Evolutionary conservation across 2,888 invertebrate species (phyloP).

Genomic region (Nomada hirtipes): DNA sequence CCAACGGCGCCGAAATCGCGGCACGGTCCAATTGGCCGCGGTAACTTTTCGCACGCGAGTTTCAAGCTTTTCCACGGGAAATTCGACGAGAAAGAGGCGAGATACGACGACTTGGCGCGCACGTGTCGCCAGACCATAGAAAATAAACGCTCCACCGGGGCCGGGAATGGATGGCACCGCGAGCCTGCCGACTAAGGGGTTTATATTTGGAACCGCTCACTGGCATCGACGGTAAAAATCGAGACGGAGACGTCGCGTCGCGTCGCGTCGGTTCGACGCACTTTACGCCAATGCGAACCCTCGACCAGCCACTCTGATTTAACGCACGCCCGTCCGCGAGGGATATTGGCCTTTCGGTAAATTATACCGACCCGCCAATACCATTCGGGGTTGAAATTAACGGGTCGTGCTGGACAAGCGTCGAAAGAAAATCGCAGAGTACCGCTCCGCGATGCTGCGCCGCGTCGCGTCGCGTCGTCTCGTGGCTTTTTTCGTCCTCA

Average conservation of each 20-base stretch:
- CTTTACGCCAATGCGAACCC: conserved; percentile 36
- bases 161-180: conserved; percentile 67
- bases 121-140: conserved; percentile 76
- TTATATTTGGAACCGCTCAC: conserved; percentile 79
- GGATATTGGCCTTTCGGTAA: background rate
- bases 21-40: background rate
- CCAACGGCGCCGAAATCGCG: background rate
- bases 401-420: background rate
- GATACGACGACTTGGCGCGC: conserved; percentile 51
- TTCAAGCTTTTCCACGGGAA: background rate
- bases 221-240: conserved; percentile 68
- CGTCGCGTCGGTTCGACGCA: conserved; percentile 69
- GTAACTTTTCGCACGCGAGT: no score
- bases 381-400: background rate
- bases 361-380: no score
- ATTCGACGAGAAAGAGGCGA: background rate
- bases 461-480: no score
- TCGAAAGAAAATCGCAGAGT: no score
- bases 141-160: conserved; percentile 72
- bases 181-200: conserved; percentile 66
- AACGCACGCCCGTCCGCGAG: no score
- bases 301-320: background rate
- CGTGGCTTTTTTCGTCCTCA: no score
- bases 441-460: no score
- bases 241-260: conserved; percentile 35